A percentile compares a stretch with the other conserved stretches of the same genome.
These are phyloP conservation scores for Mythimna ferrago DNA, from an alignment of 2,888 invertebrate genomes.

Conservation along the genomic window DNA sequence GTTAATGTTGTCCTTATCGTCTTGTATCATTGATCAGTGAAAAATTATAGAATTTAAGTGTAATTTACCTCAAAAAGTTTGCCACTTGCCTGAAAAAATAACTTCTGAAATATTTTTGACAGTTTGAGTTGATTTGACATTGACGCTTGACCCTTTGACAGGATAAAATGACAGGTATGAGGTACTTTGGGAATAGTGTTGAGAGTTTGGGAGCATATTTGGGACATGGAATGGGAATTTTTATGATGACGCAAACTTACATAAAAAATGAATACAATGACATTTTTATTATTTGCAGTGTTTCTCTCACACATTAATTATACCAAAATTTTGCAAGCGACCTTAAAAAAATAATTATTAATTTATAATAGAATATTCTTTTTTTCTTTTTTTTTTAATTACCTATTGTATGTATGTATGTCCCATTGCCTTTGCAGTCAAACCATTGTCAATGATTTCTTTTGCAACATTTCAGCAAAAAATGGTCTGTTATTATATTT, in stretches of 20 bases:
- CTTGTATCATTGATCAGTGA: constrained; percentile 28
- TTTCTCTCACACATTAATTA: too few species aligned
- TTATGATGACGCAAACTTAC: not conserved
- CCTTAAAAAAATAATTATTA: too few species aligned
- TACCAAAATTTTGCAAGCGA: too few species aligned
- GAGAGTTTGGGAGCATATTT: not conserved
- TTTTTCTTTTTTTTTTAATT: too few species aligned
- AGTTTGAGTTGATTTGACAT: not conserved
- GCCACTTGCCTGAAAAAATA: not conserved
- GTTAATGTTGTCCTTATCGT: constrained; percentile 50
- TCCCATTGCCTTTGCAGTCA: too few species aligned
- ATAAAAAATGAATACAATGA: not conserved
- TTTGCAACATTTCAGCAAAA: too few species aligned
- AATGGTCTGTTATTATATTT: too few species aligned
- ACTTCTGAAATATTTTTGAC: constrained; percentile 4
- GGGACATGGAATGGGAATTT: not conserved
- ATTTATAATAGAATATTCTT: too few species aligned
- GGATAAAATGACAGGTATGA: not conserved
- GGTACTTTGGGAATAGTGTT: not conserved
- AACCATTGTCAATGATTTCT: too few species aligned
- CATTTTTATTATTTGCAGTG: not conserved
- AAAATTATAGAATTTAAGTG: not conserved
- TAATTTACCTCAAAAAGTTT: constrained; percentile 35
- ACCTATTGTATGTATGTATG: too few species aligned
- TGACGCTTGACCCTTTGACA: not conserved